These are phyloP conservation scores for Eristalis tenax DNA, from an alignment of 2,888 invertebrate genomes.

Conservation along the genomic window DNA sequence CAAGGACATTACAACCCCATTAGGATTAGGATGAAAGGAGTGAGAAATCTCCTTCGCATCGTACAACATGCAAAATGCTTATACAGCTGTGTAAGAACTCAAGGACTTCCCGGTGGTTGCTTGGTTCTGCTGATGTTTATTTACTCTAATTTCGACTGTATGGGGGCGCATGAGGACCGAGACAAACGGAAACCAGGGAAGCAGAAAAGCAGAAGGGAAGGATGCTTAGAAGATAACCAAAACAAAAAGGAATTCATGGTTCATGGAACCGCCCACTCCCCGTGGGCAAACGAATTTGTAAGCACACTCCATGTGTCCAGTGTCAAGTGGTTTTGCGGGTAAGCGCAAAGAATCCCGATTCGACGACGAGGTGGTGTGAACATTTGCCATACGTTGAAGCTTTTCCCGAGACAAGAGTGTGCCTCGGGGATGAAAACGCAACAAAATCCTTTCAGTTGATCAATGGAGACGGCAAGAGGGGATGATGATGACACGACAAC, in stretches of 20 bases:
- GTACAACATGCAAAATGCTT: slow-evolving; percentile 50
- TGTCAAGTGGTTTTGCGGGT: slow-evolving; percentile 73
- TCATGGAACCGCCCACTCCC: slow-evolving; percentile 17
- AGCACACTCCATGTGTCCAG: slow-evolving; percentile 23
- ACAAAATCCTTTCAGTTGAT: background rate
- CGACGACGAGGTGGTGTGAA: slow-evolving; percentile 77
- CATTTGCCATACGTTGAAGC: slow-evolving; percentile 79
- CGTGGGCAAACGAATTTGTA: slow-evolving; percentile 68
- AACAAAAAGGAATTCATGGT: background rate
- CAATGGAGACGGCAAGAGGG: background rate
- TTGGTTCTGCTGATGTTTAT: slow-evolving; percentile 24
- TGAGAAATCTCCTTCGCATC: slow-evolving; percentile 17
- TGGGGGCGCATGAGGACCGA: slow-evolving; percentile 37
- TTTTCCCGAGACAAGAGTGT: slow-evolving; percentile 25
- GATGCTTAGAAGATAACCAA: slow-evolving; percentile 38
- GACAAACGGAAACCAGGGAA: slow-evolving; percentile 14
- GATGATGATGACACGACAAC: slow-evolving; percentile 33
- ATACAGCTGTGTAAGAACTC: slow-evolving; percentile 55
- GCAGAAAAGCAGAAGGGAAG: slow-evolving; percentile 4
- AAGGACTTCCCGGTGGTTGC: slow-evolving; percentile 3
- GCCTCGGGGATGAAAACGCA: background rate
- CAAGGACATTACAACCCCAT: slow-evolving; percentile 80
- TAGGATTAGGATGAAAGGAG: slow-evolving; percentile 69
- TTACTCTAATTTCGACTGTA: slow-evolving; percentile 44
- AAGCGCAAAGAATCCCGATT: slow-evolving; percentile 17